Evolutionary conservation across 2,888 invertebrate species (phyloP), one percentile per base, ranked within the genome.

Genomic region (Drosophila yooni): DNA sequence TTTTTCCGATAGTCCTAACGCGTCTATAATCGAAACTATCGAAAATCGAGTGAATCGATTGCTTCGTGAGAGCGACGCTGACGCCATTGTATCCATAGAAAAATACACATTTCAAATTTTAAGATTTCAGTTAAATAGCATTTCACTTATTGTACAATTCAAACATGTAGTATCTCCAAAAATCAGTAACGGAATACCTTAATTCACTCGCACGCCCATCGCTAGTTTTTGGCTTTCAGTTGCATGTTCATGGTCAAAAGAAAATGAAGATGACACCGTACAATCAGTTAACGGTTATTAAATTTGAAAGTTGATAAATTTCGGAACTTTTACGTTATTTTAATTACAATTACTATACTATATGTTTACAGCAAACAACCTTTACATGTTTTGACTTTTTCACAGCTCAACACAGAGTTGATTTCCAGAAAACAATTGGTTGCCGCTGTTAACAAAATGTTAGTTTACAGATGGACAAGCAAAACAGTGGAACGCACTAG

Each of bases 401-500:
- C 6, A 34, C 7, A 21, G 15, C 27, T 11, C 1, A 21, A 29
- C 29, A 54, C 6, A 34, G 21, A 29, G 21, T n/a, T 15, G 7
- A 21, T 27, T 34, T 53, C 6, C 13, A 21, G 21, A 25, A 31
- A 36, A 8, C 21, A 13, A 31, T 46, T 36, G 11, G 25, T 18
- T 48, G 11, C 27, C 27, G 38, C 21, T 69, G 38, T 38, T 40
- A 21, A 8, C n/a, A 21, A 34, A 34, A 50, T 70, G 68, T 68
- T 70, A 68, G 59, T 58, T 57, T 34, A 43, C 70, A 58, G n/a
- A 29, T 58, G 33, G 33, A 31, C 18, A 6, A 58, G 25, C 50
- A 34, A 25, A 70, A 40, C 34, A 70, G 29, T 59, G 34, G 11
- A 51, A 31, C 68, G 70, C 34, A 70, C 33, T 34, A 40, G 29